These are phyloP conservation scores for Mobula hypostoma DNA, from an alignment of 2,113 vertebrate genomes.

Conservation along the genomic window DNA sequence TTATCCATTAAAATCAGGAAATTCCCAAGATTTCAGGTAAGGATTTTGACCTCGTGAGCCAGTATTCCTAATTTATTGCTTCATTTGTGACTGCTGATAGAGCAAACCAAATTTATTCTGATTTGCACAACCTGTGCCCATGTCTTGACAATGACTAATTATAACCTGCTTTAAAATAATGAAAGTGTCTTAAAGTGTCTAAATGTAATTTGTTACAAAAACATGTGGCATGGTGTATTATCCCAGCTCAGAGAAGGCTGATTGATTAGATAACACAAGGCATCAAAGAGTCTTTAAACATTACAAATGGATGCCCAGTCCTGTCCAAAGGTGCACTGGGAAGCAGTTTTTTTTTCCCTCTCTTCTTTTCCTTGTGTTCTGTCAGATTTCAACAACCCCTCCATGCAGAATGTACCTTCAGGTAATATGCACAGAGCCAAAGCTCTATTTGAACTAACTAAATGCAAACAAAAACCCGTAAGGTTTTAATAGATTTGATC, in stretches of 20 bases:
- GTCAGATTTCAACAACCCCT: background rate
- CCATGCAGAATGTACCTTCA: background rate
- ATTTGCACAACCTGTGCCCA: conserved; percentile 75
- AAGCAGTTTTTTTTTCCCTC: background rate
- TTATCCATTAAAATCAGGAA: conserved; percentile 20
- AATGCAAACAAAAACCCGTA: background rate
- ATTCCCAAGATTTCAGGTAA: conserved; percentile 53
- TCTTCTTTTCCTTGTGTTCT: background rate
- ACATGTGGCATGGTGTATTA: conserved; percentile 73
- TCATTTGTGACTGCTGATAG: conserved; percentile 76
- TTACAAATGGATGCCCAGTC: conserved; percentile 53
- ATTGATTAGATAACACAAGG: conserved; percentile 68
- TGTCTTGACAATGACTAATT: conserved; percentile 79
- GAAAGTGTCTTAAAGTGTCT: conserved; percentile 80
- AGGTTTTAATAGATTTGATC: conserved; percentile 26
- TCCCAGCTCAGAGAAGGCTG: conserved; percentile 60
- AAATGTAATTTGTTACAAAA: conserved; percentile 81
- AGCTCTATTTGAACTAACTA: background rate
- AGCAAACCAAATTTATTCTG: conserved; percentile 79
- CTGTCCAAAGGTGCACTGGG: conserved; percentile 28
- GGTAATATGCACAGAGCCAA: background rate
- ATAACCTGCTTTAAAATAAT: conserved; percentile 84
- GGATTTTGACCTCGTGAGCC: conserved; percentile 64
- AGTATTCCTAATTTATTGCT: conserved; percentile 68
- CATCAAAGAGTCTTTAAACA: conserved; percentile 59